Evolutionary conservation across 2,797 vertebrate species (phyloP).

Genomic region (Mormyrus hasselquistii): DNA sequence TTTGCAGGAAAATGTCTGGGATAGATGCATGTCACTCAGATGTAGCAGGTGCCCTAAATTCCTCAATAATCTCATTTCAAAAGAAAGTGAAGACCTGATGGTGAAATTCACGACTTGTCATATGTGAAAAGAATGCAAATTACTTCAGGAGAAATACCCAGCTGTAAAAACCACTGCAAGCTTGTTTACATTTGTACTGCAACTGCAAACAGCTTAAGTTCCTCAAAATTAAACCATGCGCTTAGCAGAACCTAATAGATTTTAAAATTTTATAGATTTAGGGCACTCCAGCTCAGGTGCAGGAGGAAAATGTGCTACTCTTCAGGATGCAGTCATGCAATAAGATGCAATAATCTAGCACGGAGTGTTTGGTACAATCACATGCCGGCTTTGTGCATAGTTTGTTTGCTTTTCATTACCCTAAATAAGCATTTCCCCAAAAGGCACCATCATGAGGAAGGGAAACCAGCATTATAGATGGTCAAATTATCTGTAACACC

Average conservation of each 20-base stretch:
- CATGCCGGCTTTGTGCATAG: not conserved
- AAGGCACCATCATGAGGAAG: not conserved
- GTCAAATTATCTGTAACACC: not conserved
- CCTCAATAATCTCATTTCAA: not conserved
- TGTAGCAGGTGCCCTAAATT: not conserved
- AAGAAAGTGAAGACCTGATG: not conserved
- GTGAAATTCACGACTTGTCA: too few relatives aligned
- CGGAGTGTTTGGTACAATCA: constrained; percentile 1
- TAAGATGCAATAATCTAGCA: constrained; percentile 17
- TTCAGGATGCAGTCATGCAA: not conserved
- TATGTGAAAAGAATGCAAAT: not conserved
- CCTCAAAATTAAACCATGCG: not conserved
- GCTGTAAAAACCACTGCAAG: not conserved
- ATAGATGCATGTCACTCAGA: not conserved
- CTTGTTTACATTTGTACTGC: not conserved
- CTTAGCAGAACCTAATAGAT: not conserved
- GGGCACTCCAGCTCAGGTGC: not conserved
- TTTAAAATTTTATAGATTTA: not conserved
- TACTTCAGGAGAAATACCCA: not conserved
- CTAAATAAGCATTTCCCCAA: not conserved
- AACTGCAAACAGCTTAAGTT: not conserved
- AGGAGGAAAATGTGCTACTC: not conserved
- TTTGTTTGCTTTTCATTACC: constrained; percentile 16
- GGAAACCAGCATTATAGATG: not conserved
- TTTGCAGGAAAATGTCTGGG: not conserved